These are phyloP conservation scores for Rissa tridactyla DNA, from an alignment of 2,113 vertebrate genomes.

Conservation along the genomic window DNA sequence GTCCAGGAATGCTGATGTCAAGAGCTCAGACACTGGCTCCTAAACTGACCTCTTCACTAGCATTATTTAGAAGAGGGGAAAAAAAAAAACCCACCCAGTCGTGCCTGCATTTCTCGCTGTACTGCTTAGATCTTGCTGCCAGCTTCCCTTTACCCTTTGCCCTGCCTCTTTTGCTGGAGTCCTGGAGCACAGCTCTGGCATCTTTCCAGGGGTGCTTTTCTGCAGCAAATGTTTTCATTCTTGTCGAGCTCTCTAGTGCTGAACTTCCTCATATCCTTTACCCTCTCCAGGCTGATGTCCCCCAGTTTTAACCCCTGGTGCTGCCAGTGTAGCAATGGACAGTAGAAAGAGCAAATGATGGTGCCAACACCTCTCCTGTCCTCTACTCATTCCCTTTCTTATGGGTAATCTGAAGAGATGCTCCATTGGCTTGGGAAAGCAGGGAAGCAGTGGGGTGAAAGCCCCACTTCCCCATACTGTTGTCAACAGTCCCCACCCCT, in stretches of 20 bases:
- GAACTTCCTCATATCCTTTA: neutral
- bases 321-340: fast-evolving
- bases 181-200: neutral
- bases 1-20: neutral
- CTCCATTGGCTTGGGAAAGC: neutral
- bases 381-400: neutral
- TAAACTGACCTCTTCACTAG: neutral
- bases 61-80: neutral
- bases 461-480: fast-evolving
- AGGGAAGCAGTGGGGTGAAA: neutral
- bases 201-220: neutral
- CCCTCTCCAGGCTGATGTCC: neutral
- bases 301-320: neutral
- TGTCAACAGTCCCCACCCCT: neutral
- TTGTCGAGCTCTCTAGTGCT: neutral
- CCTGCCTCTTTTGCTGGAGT: neutral
- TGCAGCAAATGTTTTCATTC: neutral
- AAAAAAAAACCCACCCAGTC: neutral
- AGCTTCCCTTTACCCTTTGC: neutral
- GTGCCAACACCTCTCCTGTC: neutral
- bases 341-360: neutral
- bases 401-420: fast-evolving
- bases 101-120: neutral
- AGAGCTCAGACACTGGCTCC: neutral
- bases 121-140: neutral